Conservation (phyloP, 2,113 vertebrate species). For the Hippocampus mohnikei region DNA sequence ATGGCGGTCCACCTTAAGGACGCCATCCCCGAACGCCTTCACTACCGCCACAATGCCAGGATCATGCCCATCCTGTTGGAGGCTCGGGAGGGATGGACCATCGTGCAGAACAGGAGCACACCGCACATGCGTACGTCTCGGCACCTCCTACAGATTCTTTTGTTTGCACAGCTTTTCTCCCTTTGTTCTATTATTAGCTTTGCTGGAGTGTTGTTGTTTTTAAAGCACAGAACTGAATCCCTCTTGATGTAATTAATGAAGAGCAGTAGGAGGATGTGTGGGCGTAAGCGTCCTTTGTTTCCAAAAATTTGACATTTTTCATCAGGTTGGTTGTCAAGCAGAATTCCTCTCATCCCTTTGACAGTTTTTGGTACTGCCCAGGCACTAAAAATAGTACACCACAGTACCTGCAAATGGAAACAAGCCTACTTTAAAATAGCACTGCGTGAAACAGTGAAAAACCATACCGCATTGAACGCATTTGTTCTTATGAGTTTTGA, state of each 20-base stretch:
- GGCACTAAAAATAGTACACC: neutral
- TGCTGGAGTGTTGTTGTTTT: neutral
- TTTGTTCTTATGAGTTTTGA: no score
- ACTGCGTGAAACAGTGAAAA: neutral
- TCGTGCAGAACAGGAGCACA: conserved; percentile 78
- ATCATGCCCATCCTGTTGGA: conserved; percentile 85
- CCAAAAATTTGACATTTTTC: neutral
- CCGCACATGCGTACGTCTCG: conserved; percentile 75
- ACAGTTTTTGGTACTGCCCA: neutral
- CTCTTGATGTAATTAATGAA: conserved; percentile 32
- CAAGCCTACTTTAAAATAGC: neutral
- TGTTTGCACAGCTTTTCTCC: neutral
- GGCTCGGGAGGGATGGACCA: conserved; percentile 85
- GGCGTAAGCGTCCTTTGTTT: neutral
- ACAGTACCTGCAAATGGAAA: neutral
- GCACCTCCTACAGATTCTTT: neutral
- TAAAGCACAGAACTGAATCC: neutral
- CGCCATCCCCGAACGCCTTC: conserved; percentile 77
- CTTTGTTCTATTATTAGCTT: neutral
- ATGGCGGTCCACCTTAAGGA: conserved; percentile 85
- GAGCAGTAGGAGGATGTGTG: conserved; percentile 1
- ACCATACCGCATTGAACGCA: no score
- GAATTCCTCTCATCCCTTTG: neutral
- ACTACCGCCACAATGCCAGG: conserved; percentile 80
- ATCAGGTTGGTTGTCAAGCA: neutral